These are phyloP conservation scores for Falco columbarius DNA, from an alignment of 2,797 vertebrate species.

Conservation along the genomic window DNA sequence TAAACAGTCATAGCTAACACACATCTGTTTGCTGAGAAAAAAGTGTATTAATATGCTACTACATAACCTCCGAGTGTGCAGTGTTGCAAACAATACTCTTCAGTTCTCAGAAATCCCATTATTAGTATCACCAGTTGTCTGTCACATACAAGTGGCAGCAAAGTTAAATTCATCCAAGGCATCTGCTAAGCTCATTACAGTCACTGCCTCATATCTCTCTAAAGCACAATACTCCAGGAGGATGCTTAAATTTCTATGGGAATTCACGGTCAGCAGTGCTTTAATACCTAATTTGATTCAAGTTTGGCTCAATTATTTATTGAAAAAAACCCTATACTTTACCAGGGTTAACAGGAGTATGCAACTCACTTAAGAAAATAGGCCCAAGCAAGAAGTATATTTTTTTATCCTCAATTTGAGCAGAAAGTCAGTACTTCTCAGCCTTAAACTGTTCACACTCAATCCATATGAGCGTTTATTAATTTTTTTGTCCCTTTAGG, in stretches of 20 bases:
- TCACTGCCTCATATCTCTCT: background rate
- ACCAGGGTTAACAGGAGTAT: background rate
- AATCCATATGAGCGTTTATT: background rate
- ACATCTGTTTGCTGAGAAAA: background rate
- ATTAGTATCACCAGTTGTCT: conserved; percentile 61
- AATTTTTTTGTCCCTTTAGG: background rate
- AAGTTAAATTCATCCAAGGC: conserved; percentile 18
- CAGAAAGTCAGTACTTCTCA: background rate
- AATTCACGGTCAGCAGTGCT: background rate
- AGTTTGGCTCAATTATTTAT: background rate
- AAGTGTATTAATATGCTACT: background rate
- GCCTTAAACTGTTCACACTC: background rate
- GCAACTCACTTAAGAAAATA: background rate
- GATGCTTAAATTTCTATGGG: background rate
- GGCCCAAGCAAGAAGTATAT: background rate
- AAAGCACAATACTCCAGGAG: background rate
- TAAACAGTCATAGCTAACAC: background rate
- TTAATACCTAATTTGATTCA: background rate
- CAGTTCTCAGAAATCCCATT: conserved; percentile 55
- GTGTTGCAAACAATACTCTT: background rate
- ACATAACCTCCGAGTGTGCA: rapidly evolving
- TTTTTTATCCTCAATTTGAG: background rate
- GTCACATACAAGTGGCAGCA: background rate
- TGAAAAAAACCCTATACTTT: background rate
- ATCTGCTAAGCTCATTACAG: conserved; percentile 24